Base-by-base conservation (phyloP, 2,888 invertebrate species). In the Erebia epiphron region DNA sequence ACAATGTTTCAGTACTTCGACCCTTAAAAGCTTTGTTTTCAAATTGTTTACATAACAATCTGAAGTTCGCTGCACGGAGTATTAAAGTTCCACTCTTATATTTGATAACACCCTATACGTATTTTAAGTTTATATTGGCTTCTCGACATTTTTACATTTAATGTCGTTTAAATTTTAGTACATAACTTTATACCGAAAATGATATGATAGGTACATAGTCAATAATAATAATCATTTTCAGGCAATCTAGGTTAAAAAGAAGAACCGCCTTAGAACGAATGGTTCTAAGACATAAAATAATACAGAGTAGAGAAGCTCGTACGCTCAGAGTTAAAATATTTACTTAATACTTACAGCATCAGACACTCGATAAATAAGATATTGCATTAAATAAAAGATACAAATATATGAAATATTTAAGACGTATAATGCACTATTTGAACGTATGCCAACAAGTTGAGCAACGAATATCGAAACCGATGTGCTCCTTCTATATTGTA, bases 381-480 rank as follows among this genome's bases (percentile, higher is more conserved):
- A 16, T 43, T 18, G 1, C n/a, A 11, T 60, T 10, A 43, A 43
- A 60, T 60, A 60, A 43, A 60, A 2, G 43, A 60, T 10, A 7
- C 21, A 62, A 46, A 43, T 11, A 62, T 62, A 14, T 49, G 18
- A 18, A 62, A 62, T 54, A 54, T 18, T 54, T 54, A 18, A 50
- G 18, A 10, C 18, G 10, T 54, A 26, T 18, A 35, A 35, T 35
- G 9, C 14, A 14, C 60, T 16, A 54, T 67, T 58, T 69, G 67
- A 63, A 26, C 35, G 10, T 52, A 13, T 58, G 69, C 67, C 63
- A 67, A 72, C 58, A 63, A 69, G 69, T 67, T 46, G 62, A 21
- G 49, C 46, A 49, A 62, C 18, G 58, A 46, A 49, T 67, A 60
- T 70, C 56, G 60, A 73, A 69, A 67, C 69, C 64, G 54, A 64